phyloP scores from a whole-genome alignment of 1,140 invertebrate species.

The Aphelenchoides fujianensis region DNA sequence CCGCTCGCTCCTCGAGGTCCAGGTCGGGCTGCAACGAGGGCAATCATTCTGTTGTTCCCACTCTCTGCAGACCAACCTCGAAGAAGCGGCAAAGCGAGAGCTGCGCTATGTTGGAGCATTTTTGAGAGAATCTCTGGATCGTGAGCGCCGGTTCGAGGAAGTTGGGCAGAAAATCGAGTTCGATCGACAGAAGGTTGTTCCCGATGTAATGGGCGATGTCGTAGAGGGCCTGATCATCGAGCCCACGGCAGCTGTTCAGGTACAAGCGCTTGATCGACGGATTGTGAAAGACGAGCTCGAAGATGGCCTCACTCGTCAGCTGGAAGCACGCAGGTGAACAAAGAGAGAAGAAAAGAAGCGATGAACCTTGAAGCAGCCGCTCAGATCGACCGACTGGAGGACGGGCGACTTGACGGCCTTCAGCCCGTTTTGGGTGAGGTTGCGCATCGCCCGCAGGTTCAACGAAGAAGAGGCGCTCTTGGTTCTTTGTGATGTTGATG shows the following conservation, averaged over 20 bases:
- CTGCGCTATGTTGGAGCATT: conserved; percentile 58
- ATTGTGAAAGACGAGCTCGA: conserved; percentile 53
- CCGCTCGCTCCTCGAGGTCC: background rate
- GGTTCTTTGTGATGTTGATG: conserved; percentile 38
- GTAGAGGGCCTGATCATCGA: conserved; percentile 59
- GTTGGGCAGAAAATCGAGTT: conserved; percentile 55
- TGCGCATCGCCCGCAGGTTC: conserved; percentile 44
- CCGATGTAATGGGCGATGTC: conserved; percentile 58
- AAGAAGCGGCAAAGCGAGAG: conserved; percentile 61
- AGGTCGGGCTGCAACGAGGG: no score
- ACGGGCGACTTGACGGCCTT: conserved; percentile 40
- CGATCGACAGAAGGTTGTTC: conserved; percentile 49
- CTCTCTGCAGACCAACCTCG: conserved; percentile 23
- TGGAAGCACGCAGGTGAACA: conserved; percentile 30
- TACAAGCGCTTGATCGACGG: conserved; percentile 50
- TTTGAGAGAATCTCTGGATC: conserved; percentile 48
- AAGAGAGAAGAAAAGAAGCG: background rate
- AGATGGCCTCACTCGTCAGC: conserved; percentile 54
- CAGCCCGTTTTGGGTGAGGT: conserved; percentile 49
- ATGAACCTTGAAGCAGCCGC: conserved; percentile 53
- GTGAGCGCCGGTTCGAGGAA: conserved; percentile 50
- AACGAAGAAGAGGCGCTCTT: conserved; percentile 35
- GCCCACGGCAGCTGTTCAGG: conserved; percentile 51
- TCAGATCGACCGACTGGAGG: conserved; percentile 53
- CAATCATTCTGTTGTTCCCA: no score